A percentile compares a stretch with the other conserved stretches of the same genome.
These are phyloP conservation scores for Takifugu ocellatus DNA, from an alignment of 2,797 vertebrate genomes.

Conservation along the genomic window DNA sequence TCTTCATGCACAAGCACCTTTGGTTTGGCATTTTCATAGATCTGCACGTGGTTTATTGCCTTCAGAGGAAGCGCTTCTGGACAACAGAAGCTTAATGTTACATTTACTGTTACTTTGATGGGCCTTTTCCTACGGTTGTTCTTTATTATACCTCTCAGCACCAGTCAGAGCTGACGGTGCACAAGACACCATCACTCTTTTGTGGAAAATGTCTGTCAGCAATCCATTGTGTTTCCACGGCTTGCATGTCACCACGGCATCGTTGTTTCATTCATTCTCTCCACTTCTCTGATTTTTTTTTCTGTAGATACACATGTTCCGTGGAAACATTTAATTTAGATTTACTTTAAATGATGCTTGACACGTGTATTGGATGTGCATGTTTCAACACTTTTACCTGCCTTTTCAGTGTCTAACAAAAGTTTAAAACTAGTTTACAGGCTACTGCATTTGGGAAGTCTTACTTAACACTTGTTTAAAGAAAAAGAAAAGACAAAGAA, in stretches of 20 bases:
- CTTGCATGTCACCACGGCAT: constrained; percentile 35
- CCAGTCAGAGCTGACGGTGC: constrained; percentile 37
- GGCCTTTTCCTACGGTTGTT: not conserved
- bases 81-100: not conserved
- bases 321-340: constrained; percentile 32
- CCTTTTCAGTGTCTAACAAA: too few species aligned
- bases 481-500: too few species aligned
- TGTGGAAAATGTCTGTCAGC: constrained; percentile 61
- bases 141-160: constrained; percentile 13
- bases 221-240: constrained; percentile 39
- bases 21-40: too few species aligned
- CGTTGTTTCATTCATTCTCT: not conserved
- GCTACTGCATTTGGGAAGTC: too few species aligned
- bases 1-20: too few species aligned
- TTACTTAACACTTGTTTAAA: too few species aligned
- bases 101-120: not conserved
- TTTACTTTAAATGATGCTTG: too few species aligned
- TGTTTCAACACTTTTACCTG: not conserved
- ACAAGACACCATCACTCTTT: constrained; percentile 35
- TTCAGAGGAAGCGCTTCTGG: too few species aligned
- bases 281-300: constrained; percentile 11
- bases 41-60: too few species aligned
- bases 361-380: not conserved
- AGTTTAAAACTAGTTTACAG: too few species aligned
- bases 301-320: constrained; percentile 3